Evolutionary conservation across 2,888 invertebrate species (phyloP).

Genomic region (Noctua pronuba): DNA sequence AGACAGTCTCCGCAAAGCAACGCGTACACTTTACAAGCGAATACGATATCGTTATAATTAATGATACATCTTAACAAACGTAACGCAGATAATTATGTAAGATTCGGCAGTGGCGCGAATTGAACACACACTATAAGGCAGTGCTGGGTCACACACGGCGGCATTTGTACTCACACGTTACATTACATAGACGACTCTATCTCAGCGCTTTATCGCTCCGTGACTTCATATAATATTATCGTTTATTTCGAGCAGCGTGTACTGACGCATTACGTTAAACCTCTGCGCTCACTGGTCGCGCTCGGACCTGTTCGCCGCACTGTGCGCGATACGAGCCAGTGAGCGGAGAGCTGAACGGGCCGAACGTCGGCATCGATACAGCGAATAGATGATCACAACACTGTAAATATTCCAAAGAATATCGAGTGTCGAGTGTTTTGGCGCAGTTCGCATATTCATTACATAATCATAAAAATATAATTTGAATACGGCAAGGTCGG

Average conservation of each 20-base stretch:
- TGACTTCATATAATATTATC: constrained; percentile 37
- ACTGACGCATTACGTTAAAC: constrained; percentile 31
- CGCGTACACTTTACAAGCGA: constrained; percentile 46
- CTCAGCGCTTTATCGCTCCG: constrained; percentile 35
- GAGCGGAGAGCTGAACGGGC: constrained; percentile 4
- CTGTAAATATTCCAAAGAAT: constrained; percentile 54
- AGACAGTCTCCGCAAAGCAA: constrained; percentile 43
- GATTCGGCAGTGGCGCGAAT: constrained; percentile 72
- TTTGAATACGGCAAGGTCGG: constrained; percentile 66
- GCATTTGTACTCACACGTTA: constrained; percentile 61
- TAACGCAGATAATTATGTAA: constrained; percentile 49
- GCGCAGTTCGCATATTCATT: constrained; percentile 62
- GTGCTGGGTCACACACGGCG: constrained; percentile 60
- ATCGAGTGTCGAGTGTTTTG: constrained; percentile 60
- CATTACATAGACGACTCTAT: constrained; percentile 41
- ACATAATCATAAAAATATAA: constrained; percentile 70
- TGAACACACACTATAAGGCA: constrained; percentile 83
- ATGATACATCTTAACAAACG: constrained; percentile 35
- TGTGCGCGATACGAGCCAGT: background rate
- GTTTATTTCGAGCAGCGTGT: constrained; percentile 55
- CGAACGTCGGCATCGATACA: background rate
- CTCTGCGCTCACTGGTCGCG: constrained; percentile 15
- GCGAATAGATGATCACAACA: constrained; percentile 36
- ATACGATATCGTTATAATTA: constrained; percentile 43
- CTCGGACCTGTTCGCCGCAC: no score